Conservation (phyloP, 2,797 vertebrate genomes). For the Eulemur coronatus region DNA sequence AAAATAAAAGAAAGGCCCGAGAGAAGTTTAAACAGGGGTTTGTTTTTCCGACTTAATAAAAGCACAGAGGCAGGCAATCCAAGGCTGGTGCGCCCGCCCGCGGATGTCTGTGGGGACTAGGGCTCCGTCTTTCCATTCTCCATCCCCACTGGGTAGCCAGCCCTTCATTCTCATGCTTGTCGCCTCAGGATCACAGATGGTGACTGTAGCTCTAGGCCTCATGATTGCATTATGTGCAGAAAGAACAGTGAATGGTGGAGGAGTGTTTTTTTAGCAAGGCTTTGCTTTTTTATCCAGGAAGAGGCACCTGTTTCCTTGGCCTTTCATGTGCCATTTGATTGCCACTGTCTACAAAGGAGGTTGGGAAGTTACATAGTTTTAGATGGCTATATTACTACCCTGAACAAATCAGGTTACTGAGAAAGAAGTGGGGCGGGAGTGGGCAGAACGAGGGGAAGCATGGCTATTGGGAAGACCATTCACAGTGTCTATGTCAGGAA, state of each 20-base stretch:
- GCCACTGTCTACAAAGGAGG: not conserved
- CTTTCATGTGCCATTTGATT: not conserved
- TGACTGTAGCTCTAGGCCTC: not conserved
- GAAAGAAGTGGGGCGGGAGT: not conserved
- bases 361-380: not conserved
- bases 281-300: not conserved
- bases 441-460: not conserved
- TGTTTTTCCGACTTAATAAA: not conserved
- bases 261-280: not conserved
- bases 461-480: not conserved
- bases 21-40: not conserved
- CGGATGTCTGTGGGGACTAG: not conserved
- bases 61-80: not conserved
- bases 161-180: not conserved
- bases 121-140: not conserved
- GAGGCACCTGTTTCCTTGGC: not conserved
- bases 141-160: not conserved
- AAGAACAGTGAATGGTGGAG: not conserved
- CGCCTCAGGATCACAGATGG: not conserved
- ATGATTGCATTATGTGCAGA: not conserved
- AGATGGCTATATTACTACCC: not conserved
- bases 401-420: not conserved
- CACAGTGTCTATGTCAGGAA: not conserved
- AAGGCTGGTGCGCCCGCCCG: too few species aligned
- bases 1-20: slow-evolving; percentile 18